Percentiles rank a stretch among this genome's conserved stretches.
phyloP scores from a whole-genome alignment of 2,888 invertebrate species.

The Drosophila borborema region DNA sequence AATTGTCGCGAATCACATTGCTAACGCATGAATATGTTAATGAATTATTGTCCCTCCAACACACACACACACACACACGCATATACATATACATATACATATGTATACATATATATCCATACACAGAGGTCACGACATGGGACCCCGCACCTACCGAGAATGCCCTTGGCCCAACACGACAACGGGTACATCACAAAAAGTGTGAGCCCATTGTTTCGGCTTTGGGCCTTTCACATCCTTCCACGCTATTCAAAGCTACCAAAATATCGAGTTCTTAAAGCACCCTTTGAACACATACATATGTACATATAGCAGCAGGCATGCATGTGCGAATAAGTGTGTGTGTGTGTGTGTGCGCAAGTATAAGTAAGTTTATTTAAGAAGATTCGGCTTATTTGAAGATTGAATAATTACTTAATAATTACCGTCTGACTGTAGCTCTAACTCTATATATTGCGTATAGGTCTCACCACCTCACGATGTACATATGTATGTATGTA shows the following conservation, averaged over 20 bases:
- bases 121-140: constrained; percentile 38
- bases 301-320: neutral
- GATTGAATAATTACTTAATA: no score
- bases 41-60: constrained; percentile 55
- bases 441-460: no score
- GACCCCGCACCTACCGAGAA: constrained; percentile 8
- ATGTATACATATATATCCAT: neutral
- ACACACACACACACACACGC: constrained; percentile 9
- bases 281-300: neutral
- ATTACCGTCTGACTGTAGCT: no score
- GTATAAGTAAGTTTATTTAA: neutral
- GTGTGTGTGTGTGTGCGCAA: neutral
- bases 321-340: neutral
- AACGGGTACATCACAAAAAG: constrained; percentile 28
- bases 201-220: constrained; percentile 46
- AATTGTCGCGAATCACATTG: constrained; percentile 72
- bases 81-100: neutral
- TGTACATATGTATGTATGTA: no score
- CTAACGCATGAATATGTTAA: constrained; percentile 73
- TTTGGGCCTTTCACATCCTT: constrained; percentile 12
- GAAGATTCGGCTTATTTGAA: neutral
- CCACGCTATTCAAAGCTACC: constrained; percentile 19
- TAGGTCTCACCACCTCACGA: no score
- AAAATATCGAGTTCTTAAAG: constrained; percentile 9
- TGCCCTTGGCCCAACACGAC: neutral